A percentile compares a stretch with the other conserved stretches of the same genome.
phyloP scores from a whole-genome alignment of 2,113 vertebrate genomes.

The Myiopsitta monachus region DNA sequence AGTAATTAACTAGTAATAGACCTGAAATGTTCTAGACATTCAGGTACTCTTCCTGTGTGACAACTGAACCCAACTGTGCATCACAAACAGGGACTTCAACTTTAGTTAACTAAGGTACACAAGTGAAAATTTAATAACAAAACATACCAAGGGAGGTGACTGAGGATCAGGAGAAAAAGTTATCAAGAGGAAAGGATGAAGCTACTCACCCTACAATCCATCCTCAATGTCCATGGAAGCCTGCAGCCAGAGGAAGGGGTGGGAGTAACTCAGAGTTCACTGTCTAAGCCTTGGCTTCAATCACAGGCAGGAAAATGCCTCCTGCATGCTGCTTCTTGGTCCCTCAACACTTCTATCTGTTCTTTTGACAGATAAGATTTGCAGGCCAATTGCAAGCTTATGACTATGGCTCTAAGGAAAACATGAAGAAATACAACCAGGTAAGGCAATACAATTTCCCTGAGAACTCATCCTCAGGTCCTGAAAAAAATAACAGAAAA shows the following conservation, averaged over 20 bases:
- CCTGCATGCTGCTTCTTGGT: not conserved
- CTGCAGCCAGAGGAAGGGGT: not conserved
- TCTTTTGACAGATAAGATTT: not conserved
- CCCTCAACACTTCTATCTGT: not conserved
- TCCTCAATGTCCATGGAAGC: not conserved
- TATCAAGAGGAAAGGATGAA: not conserved
- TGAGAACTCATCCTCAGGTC: not conserved
- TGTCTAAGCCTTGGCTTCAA: not conserved
- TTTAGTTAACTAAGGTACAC: not conserved
- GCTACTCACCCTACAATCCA: not conserved
- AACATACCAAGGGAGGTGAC: not conserved
- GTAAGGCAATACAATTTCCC: not conserved
- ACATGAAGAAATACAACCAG: constrained; percentile 53
- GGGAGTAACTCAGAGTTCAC: not conserved
- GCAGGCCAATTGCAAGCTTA: not conserved
- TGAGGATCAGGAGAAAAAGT: not conserved
- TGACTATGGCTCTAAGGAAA: constrained; percentile 31
- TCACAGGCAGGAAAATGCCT: not conserved
- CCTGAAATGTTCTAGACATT: not conserved
- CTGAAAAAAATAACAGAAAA: not conserved
- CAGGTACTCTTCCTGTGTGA: not conserved
- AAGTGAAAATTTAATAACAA: not conserved
- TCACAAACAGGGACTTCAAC: not conserved
- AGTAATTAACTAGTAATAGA: not conserved
- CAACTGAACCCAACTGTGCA: not conserved